Evolutionary conservation across 2,113 vertebrate genomes (phyloP), one percentile per base, ranked within the genome.

Genomic region (Syrrhaptes paradoxus): DNA sequence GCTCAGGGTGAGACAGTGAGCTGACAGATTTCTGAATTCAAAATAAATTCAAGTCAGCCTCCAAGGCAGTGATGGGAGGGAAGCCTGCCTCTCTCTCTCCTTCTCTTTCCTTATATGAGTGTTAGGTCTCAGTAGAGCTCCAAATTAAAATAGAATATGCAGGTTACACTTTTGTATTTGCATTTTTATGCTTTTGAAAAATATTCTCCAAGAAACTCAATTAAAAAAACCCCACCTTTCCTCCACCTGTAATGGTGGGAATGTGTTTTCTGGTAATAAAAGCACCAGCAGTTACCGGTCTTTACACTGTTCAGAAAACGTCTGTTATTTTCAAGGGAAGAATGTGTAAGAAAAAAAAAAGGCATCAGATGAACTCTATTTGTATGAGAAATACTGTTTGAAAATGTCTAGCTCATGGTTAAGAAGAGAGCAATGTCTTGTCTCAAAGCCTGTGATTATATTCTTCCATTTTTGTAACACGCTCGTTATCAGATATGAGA

Each of bases 1-100:
- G 93, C 77, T 90, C 62, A 54, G 93, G 57, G 79, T 73, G 80
- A 94, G 91, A 85, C 90, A 95, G 66, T 0, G 17, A 94, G 87
- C 75, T 95, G 90, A 87, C 78, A 82, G 78, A 93, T 93, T 88
- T 65, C 85, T 89, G 85, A 93, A 95, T 90, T 87, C 19, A 65
- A 54, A 93, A 92, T 88, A 92, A 89, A 90, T 70, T 81, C 76
- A 66, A 81, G 61, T 54, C 85, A 84, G 43, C 52, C 76, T 94
- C 72, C 72, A 70, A 93, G 59, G 48, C 83, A 78, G 65, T 16
- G 57, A 48, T 22, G 46, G 41, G 54, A 90, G 38, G 66, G 51
- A 82, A 89, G 38, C n/a, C 24, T 87, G 31, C 49, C 16, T 49
- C 31, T 17, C 13, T 74, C 10, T 45, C n/a, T 38, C 15, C 28